These are phyloP conservation scores for Ginglymostoma cirratum DNA, from an alignment of 2,113 vertebrate genomes.

Conservation along the genomic window DNA sequence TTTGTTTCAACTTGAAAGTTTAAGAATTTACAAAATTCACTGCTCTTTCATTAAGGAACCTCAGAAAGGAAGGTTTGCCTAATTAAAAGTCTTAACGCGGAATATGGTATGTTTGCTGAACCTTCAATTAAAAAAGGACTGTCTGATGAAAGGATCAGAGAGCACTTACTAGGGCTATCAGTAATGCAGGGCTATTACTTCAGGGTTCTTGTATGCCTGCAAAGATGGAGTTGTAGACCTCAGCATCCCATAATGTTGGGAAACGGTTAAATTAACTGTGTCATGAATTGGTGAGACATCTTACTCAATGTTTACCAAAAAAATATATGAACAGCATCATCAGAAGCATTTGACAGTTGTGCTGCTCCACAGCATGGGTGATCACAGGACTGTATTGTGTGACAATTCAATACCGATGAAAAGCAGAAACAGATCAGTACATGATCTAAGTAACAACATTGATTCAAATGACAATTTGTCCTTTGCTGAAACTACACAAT, in stretches of 20 bases:
- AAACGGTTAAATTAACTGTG: background rate
- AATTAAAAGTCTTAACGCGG: background rate
- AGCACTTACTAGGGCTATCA: background rate
- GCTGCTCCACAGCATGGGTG: background rate
- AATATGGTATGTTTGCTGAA: background rate
- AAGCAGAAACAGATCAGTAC: background rate
- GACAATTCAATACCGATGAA: too few relatives aligned
- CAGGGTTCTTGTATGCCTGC: background rate
- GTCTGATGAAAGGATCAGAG: background rate
- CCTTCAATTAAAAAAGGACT: background rate
- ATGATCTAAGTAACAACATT: background rate
- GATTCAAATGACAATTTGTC: background rate
- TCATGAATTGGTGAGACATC: background rate
- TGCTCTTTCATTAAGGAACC: background rate
- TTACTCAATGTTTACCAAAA: background rate
- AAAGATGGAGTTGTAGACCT: background rate
- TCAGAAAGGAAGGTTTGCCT: background rate
- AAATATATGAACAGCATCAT: background rate
- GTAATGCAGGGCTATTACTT: background rate
- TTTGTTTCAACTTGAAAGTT: background rate
- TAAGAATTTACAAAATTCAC: background rate
- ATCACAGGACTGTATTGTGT: background rate
- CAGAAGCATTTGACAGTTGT: background rate
- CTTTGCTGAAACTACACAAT: background rate
- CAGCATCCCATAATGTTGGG: background rate